phyloP scores from a whole-genome alignment of 2,797 vertebrate genomes.

The Anableps anableps region DNA sequence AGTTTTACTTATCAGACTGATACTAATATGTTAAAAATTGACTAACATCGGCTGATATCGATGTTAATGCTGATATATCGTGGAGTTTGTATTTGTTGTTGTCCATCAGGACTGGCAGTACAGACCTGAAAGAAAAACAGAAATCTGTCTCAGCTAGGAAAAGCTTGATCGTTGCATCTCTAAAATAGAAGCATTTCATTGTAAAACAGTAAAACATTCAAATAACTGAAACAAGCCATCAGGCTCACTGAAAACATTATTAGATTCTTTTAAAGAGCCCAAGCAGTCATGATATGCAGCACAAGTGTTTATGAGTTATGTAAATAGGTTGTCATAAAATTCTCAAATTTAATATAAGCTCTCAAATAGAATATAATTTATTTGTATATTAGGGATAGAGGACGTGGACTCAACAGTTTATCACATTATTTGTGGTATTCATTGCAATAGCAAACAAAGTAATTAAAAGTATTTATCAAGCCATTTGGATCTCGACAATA shows the following conservation, averaged over 20 bases:
- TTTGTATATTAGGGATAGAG: not conserved
- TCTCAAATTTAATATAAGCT: not conserved
- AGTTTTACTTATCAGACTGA: too few species aligned
- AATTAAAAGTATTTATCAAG: not conserved
- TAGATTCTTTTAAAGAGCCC: too few species aligned
- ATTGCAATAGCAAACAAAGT: not conserved
- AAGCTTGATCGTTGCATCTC: not conserved
- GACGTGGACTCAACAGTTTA: not conserved
- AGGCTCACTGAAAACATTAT: too few species aligned
- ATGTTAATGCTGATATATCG: too few species aligned
- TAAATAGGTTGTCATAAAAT: not conserved
- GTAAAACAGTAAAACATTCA: not conserved
- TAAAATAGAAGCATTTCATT: not conserved
- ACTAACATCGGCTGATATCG: too few species aligned
- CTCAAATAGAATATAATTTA: not conserved
- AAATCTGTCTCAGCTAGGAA: not conserved
- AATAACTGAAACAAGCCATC: not conserved
- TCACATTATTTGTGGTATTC: not conserved
- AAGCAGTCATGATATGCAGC: not conserved
- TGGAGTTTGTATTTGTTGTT: not conserved
- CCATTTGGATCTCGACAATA: not conserved
- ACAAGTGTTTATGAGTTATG: not conserved
- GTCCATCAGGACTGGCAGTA: not conserved
- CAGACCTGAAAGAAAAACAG: not conserved
- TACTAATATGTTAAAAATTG: too few species aligned